Conservation (phyloP, 2,113 vertebrate genomes). For the Agelaius tricolor region DNA sequence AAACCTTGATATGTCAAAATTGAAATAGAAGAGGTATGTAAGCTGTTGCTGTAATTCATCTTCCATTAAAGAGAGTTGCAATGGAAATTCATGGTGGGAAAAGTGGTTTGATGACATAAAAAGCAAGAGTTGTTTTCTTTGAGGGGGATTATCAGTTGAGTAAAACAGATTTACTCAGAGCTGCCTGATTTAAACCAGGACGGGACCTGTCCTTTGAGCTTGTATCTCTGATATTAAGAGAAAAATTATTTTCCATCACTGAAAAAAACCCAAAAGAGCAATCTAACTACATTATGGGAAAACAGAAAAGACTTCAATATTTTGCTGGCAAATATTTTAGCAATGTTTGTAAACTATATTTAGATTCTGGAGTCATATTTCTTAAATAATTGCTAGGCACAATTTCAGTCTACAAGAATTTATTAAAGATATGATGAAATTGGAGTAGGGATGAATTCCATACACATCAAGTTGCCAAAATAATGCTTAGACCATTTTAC, state of each 20-base stretch:
- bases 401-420: not conserved
- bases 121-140: not conserved
- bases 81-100: not conserved
- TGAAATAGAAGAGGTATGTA: not conserved
- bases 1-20: not conserved
- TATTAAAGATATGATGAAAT: not conserved
- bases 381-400: constrained; percentile 39
- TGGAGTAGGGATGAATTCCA: not conserved
- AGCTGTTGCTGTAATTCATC: not conserved
- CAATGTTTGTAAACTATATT: constrained; percentile 28
- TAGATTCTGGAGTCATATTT: constrained; percentile 43
- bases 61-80: not conserved
- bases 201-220: not conserved
- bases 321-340: not conserved
- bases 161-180: not conserved
- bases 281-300: not conserved
- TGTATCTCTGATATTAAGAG: not conserved
- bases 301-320: not conserved
- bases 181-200: not conserved
- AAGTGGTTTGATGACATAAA: not conserved
- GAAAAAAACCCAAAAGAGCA: not conserved
- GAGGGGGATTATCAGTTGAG: not conserved
- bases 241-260: not conserved
- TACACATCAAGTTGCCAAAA: not conserved
- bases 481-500: not conserved